Conservation (phyloP, 1,140 invertebrate genomes). For the Drosophila leontia region DNA sequence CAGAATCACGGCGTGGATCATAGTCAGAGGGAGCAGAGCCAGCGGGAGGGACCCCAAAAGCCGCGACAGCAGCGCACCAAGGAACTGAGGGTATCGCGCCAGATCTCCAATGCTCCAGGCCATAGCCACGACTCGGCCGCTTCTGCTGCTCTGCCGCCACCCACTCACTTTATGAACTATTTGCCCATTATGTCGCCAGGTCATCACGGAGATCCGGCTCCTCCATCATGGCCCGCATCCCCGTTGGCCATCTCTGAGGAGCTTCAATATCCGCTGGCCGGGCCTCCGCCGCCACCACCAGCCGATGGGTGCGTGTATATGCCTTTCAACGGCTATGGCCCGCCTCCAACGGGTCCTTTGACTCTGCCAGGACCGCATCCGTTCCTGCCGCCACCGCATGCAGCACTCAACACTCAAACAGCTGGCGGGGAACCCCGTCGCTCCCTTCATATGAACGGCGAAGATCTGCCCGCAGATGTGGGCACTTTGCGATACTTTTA, state of each 20-base stretch:
- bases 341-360: conserved; percentile 10
- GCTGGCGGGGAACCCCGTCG: conserved; percentile 66
- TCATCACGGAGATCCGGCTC: conserved; percentile 7
- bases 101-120: conserved; percentile 6
- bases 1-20: conserved; percentile 5
- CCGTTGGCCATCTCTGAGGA: conserved; percentile 43
- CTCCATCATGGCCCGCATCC: conserved; percentile 32
- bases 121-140: conserved; percentile 1
- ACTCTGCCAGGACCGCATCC: conserved; percentile 17
- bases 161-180: conserved; percentile 50
- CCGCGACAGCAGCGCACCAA: conserved; percentile 27
- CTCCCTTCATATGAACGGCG: conserved; percentile 85
- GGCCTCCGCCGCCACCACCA: conserved; percentile 28
- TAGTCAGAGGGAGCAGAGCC: conserved; percentile 10
- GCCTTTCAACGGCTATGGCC: conserved; percentile 49
- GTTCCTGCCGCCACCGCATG: conserved; percentile 12
- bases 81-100: neutral
- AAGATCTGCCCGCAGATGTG: conserved; percentile 88
- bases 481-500: conserved; percentile 88
- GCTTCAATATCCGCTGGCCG: conserved; percentile 19
- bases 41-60: neutral
- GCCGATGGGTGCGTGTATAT: conserved; percentile 55
- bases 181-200: conserved; percentile 28
- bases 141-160: neutral
- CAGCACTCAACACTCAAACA: conserved; percentile 8